Conservation (phyloP, 2,888 invertebrate species). For the Rotaria sp. region DNA sequence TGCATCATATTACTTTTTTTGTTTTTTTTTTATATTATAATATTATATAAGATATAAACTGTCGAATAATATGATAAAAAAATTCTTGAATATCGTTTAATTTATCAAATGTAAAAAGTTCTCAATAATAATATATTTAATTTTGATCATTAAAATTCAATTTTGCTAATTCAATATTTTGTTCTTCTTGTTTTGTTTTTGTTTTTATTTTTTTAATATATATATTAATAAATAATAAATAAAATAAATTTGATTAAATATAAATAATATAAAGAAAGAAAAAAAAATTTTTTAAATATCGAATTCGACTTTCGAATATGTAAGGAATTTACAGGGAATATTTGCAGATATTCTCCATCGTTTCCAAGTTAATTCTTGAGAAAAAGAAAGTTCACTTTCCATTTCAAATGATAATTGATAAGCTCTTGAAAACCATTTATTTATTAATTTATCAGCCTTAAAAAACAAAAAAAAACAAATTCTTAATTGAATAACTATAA, state of each 20-base stretch:
- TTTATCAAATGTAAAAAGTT: too few species aligned
- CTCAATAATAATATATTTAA: background rate
- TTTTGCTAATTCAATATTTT: background rate
- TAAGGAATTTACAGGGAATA: background rate
- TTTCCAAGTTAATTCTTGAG: background rate
- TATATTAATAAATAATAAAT: background rate
- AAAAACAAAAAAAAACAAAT: background rate
- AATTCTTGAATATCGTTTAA: too few species aligned
- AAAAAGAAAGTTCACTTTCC: background rate
- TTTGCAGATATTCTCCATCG: background rate
- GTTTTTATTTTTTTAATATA: background rate
- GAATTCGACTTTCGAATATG: background rate
- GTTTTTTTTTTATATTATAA: too few species aligned
- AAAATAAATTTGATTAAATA: background rate
- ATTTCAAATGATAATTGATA: background rate
- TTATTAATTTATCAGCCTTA: constrained; percentile 2
- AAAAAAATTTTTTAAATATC: background rate
- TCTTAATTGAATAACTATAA: too few species aligned
- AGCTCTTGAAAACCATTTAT: background rate
- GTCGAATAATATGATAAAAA: too few species aligned
- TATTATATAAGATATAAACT: too few species aligned
- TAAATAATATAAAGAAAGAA: background rate
- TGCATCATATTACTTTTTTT: too few species aligned
- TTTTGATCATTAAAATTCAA: background rate
- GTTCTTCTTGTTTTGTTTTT: background rate